A percentile compares a stretch with the other conserved stretches of the same genome.
These are phyloP conservation scores for Spheniscus mendiculus DNA, from an alignment of 2,113 vertebrate genomes.

Conservation along the genomic window DNA sequence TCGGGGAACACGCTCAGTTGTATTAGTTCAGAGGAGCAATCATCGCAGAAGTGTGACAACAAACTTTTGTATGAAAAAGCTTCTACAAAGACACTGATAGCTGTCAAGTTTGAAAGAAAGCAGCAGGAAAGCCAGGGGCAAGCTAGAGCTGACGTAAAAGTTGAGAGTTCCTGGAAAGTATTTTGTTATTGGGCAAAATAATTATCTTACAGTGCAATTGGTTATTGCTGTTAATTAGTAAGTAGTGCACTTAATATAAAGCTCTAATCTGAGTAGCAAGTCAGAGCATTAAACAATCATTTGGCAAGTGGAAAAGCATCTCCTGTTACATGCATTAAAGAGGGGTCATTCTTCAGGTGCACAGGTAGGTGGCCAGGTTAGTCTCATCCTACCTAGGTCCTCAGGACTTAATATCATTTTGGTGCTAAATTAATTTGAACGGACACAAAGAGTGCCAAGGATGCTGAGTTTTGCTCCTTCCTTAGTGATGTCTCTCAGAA, in stretches of 20 bases:
- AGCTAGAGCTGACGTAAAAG: not conserved
- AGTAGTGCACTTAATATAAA: not conserved
- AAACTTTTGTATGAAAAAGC: not conserved
- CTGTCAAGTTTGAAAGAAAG: not conserved
- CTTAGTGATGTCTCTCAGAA: fast-evolving
- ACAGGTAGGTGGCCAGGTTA: not conserved
- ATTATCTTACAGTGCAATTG: not conserved
- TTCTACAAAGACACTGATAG: not conserved
- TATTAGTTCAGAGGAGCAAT: not conserved
- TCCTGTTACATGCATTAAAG: not conserved
- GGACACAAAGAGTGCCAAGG: not conserved
- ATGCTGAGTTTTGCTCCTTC: not conserved
- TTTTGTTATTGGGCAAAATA: not conserved
- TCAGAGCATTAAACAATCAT: not conserved
- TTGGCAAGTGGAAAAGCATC: not conserved
- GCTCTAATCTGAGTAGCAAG: not conserved
- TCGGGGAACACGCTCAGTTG: not conserved
- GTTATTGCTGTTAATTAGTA: not conserved
- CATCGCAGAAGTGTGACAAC: not conserved
- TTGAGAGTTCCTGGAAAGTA: not conserved
- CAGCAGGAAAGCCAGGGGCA: not conserved
- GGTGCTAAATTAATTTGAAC: not conserved
- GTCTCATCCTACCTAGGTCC: not conserved
- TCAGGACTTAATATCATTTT: not conserved
- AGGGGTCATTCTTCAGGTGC: not conserved